Percentiles rank a stretch among this genome's conserved stretches.
phyloP scores from a whole-genome alignment of 1,140 invertebrate species.

The Trichonephila clavata region DNA sequence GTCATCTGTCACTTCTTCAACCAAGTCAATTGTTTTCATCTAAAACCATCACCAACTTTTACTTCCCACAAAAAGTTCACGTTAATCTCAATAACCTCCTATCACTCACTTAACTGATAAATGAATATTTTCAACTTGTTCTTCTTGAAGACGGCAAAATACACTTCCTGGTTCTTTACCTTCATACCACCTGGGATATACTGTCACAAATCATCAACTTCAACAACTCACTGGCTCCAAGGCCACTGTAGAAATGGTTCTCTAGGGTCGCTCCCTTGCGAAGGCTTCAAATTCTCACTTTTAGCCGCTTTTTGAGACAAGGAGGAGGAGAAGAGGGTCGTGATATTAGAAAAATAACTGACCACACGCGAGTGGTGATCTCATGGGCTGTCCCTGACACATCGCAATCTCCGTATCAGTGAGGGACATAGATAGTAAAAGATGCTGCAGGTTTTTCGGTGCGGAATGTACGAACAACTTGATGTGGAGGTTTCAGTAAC shows the following conservation, averaged over 20 bases:
- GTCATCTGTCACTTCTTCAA: background rate
- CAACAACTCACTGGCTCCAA: background rate
- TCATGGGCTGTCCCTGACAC: slow-evolving; percentile 18
- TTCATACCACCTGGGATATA: slow-evolving; percentile 2
- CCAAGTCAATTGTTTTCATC: background rate
- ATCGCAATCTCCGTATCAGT: background rate
- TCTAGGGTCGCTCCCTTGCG: background rate
- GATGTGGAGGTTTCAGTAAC: background rate
- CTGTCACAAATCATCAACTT: slow-evolving; percentile 9
- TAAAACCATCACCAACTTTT: background rate
- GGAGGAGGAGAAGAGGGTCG: background rate
- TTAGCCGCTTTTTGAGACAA: background rate
- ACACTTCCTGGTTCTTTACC: slow-evolving; percentile 16
- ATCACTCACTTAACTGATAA: slow-evolving; percentile 13
- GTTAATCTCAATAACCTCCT: slow-evolving; percentile 16
- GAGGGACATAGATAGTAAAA: background rate
- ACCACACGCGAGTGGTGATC: slow-evolving; percentile 3
- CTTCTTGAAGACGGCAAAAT: background rate
- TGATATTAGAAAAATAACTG: slow-evolving; percentile 15
- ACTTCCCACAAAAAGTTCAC: background rate
- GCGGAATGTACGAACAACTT: background rate
- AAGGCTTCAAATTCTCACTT: slow-evolving; percentile 1
- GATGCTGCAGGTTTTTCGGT: background rate
- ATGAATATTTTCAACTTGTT: background rate
- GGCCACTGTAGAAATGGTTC: background rate